These are phyloP conservation scores for Ectropis crepuscularia DNA, from an alignment of 2,888 invertebrate species.

Conservation along the genomic window DNA sequence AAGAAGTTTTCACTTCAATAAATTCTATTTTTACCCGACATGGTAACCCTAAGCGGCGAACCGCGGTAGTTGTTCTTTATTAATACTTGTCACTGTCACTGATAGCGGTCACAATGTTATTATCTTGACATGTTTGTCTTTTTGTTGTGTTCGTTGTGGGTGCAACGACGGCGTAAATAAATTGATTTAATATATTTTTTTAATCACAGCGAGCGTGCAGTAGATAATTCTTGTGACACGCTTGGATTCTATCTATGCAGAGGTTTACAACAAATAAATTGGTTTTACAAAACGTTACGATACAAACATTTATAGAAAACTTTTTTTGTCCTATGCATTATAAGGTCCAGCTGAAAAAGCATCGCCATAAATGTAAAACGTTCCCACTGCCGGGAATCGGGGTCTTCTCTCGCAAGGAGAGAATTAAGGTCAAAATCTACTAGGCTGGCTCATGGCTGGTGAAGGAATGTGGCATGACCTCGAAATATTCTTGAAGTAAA, in stretches of 20 bases:
- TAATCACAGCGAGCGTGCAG: conserved; percentile 16
- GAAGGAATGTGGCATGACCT: no score
- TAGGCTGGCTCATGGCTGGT: no score
- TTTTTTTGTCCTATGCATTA: no score
- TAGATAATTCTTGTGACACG: not conserved
- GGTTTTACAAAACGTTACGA: no score
- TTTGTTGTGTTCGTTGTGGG: conserved; percentile 46
- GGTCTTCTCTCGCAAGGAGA: no score
- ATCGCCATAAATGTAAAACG: no score
- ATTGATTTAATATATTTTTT: conserved; percentile 48
- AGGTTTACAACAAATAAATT: not conserved
- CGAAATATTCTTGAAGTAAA: no score
- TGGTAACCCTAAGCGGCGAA: conserved; percentile 47
- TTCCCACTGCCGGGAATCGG: no score
- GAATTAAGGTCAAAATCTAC: no score
- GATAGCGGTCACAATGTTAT: conserved; percentile 69
- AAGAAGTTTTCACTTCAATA: not conserved
- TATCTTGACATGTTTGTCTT: conserved; percentile 69
- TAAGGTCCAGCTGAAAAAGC: no score
- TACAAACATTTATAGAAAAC: no score
- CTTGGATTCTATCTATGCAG: conserved; percentile 4
- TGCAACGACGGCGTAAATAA: conserved; percentile 41
- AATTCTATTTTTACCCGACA: not conserved
- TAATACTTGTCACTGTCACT: conserved; percentile 80
- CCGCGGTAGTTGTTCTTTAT: conserved; percentile 77